Evolutionary conservation across 1,140 invertebrate genomes (phyloP).

Genomic region (Antheraea pernyi): DNA sequence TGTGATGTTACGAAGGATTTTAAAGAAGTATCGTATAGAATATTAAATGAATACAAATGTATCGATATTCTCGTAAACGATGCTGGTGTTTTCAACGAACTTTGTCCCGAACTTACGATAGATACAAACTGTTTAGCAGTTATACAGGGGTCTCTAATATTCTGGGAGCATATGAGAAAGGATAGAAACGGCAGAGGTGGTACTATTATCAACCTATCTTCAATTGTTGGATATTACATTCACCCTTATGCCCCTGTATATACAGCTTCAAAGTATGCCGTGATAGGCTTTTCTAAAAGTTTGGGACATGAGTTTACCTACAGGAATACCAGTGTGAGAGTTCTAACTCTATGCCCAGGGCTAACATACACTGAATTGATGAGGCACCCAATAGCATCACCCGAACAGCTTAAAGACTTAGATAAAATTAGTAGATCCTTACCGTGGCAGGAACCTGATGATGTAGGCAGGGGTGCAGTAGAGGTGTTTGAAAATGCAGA

Average conservation of each 20-base stretch:
- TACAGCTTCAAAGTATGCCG: neutral
- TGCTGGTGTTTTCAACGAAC: neutral
- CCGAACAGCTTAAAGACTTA: neutral
- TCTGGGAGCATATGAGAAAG: constrained; percentile 3
- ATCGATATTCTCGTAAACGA: neutral
- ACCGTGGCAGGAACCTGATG: neutral
- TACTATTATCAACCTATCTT: constrained; percentile 7
- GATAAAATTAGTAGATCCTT: neutral
- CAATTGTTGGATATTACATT: neutral
- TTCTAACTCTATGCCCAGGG: neutral
- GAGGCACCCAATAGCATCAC: neutral
- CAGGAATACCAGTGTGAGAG: neutral
- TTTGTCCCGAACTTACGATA: neutral
- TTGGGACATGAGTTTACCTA: neutral
- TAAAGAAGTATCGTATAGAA: no score
- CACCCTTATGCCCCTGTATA: neutral
- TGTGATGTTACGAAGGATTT: no score
- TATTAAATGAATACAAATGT: no score
- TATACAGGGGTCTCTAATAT: neutral
- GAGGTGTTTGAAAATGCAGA: neutral
- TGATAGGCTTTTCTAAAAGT: neutral
- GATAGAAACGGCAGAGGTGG: constrained; percentile 1
- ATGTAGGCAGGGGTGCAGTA: neutral
- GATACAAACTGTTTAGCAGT: neutral
- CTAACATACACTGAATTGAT: neutral